Evolutionary conservation across 2,113 vertebrate genomes (phyloP).

Genomic region (Gobius niger): DNA sequence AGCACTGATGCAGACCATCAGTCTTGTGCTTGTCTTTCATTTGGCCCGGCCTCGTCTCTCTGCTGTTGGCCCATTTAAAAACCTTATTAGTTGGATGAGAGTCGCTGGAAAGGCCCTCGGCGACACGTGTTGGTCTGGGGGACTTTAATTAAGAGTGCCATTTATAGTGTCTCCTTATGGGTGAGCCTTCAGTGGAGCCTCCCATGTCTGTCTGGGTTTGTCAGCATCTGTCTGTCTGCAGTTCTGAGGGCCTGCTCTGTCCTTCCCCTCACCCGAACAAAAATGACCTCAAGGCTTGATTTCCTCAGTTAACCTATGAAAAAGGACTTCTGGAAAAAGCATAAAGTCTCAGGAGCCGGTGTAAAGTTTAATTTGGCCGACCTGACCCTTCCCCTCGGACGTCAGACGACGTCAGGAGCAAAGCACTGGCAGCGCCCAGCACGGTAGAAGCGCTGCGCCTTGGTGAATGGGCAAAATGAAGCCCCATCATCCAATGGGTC

Average conservation of each 20-base stretch:
- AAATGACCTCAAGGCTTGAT: neutral
- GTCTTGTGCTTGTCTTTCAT: neutral
- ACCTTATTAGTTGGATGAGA: slow-evolving; percentile 44
- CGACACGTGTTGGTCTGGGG: slow-evolving; percentile 31
- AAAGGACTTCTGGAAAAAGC: neutral
- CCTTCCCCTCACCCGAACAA: slow-evolving; percentile 54
- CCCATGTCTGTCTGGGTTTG: slow-evolving; percentile 33
- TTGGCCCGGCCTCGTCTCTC: slow-evolving; percentile 3
- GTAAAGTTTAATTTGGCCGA: neutral
- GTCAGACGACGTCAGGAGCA: too few species aligned
- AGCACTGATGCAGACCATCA: neutral
- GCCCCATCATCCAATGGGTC: too few species aligned
- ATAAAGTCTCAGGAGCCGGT: neutral
- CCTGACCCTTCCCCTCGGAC: too few species aligned
- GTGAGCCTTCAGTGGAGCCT: slow-evolving; percentile 40
- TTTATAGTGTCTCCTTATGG: slow-evolving; percentile 47
- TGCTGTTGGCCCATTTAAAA: slow-evolving; percentile 40
- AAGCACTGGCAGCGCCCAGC: too few species aligned
- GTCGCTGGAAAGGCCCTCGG: slow-evolving; percentile 45
- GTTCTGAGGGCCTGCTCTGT: slow-evolving; percentile 46
- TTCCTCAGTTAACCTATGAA: neutral
- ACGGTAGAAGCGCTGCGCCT: too few species aligned
- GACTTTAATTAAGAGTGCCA: slow-evolving; percentile 60
- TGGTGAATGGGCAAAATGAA: too few species aligned
- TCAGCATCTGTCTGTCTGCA: slow-evolving; percentile 34